Conservation (phyloP, 1,140 invertebrate species). For the Lethocerus indicus region DNA sequence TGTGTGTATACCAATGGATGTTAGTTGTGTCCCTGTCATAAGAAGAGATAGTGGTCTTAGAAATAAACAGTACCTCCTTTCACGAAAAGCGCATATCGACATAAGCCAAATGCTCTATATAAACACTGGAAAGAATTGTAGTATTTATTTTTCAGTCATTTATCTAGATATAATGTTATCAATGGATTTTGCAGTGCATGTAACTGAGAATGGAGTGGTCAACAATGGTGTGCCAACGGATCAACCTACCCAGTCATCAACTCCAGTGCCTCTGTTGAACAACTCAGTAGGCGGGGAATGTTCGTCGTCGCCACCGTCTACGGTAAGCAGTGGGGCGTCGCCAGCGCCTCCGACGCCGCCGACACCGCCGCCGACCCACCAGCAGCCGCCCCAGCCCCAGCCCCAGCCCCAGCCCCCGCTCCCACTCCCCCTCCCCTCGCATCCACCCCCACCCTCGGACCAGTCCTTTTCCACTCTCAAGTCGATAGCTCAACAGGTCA, state of each 20-base stretch:
- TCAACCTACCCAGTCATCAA: slow-evolving; percentile 12
- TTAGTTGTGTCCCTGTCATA: no score
- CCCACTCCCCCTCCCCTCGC: slow-evolving; percentile 27
- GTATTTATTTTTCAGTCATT: no score
- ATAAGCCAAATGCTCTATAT: no score
- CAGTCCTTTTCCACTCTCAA: slow-evolving; percentile 59
- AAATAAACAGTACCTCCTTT: no score
- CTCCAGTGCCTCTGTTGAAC: slow-evolving; percentile 14
- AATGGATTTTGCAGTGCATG: slow-evolving; percentile 24
- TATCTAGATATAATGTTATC: slow-evolving; percentile 4
- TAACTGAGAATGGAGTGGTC: slow-evolving; percentile 28
- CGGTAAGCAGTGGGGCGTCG: slow-evolving; percentile 28
- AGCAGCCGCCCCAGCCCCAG: no score
- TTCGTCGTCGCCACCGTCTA: slow-evolving; percentile 25
- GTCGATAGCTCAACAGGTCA: slow-evolving; percentile 85
- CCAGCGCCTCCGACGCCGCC: slow-evolving; percentile 23
- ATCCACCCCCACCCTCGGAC: slow-evolving; percentile 27
- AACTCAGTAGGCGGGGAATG: no score
- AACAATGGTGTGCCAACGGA: slow-evolving; percentile 8
- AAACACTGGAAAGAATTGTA: no score
- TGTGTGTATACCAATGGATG: no score
- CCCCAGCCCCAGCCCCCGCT: no score
- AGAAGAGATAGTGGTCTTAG: no score
- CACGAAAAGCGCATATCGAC: no score
- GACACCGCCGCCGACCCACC: no score